Conservation (phyloP, 2,888 invertebrate species). For the Magallana nippona region DNA sequence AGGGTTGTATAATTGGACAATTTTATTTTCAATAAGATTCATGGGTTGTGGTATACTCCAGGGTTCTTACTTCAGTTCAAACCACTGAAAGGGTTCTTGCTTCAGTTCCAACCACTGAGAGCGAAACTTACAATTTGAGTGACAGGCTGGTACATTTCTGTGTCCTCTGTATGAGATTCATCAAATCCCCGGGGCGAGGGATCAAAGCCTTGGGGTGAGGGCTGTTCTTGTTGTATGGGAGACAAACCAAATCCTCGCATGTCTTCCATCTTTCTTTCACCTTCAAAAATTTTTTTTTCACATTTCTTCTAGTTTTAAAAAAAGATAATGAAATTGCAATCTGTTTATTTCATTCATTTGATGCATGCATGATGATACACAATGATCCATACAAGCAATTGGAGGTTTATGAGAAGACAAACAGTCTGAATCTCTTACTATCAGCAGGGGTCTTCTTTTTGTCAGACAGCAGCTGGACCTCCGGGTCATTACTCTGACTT, state of each 20-base stretch:
- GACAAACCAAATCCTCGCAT: conserved; percentile 61
- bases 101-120: too few species aligned
- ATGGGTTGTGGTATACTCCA: too few species aligned
- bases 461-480: conserved; percentile 39
- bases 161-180: conserved; percentile 71
- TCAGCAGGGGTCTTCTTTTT: conserved; percentile 32
- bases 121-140: conserved; percentile 67
- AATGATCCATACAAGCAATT: too few species aligned
- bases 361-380: background rate
- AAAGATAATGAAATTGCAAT: background rate
- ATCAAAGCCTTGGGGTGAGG: conserved; percentile 44
- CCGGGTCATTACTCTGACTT: conserved; percentile 53
- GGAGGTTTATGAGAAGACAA: background rate
- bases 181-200: conserved; percentile 62
- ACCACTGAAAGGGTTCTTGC: too few species aligned
- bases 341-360: background rate
- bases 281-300: background rate
- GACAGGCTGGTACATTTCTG: conserved; percentile 69
- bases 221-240: conserved; percentile 55
- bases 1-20: too few species aligned
- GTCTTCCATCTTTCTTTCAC: conserved; percentile 48
- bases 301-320: background rate
- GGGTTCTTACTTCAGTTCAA: too few species aligned
- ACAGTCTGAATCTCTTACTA: background rate
- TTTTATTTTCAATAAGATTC: too few species aligned